Evolutionary conservation across 92 coral and sea anemone genomes (phyloP), one percentile per base, ranked within the genome.

Genomic region (Umimayanthus chanpuru): DNA sequence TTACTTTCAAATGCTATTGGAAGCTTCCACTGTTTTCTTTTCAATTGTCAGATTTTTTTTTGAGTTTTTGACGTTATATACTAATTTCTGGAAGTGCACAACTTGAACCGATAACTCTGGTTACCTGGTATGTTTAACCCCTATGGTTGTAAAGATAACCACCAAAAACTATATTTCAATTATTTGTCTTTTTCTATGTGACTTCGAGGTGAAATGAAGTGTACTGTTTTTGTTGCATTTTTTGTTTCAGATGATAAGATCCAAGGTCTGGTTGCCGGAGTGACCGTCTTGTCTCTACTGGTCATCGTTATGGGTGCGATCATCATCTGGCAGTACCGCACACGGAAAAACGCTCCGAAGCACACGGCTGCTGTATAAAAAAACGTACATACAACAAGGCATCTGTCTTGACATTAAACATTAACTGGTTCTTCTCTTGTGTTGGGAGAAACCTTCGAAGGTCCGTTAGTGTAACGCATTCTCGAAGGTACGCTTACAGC

Each of bases 291-390:
- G 53, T 76, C 80, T 76, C 29, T 76, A 43, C 16, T 76, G 58
- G 80, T 43, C 15, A 76, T 76, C 2, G 80, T 76, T 7, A 76
- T 76, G 80, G 80, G 80, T 40, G 80, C 80, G 6, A 21, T 43
- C 28, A 76, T 76, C 30, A 76, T 76, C 43, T 41, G 80, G 80
- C 80, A 76, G 26, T 76, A 58, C 14, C 58, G 80, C 26, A 76
- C 43, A 23, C 25, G 18, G 58, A 76, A 39, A n/a, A 25, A 41
- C 12, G 25, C 53, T 16, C 44, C 55, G 2, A 76, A 41, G 80
- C 11, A 23, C 28, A 18, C 80, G 12, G 28, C 10, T 76, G 56
- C 20, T 4, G 58, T 21, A 39, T 76, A 76, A 10, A 6, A 18
- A 40, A 25, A 76, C 15, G 10, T 7, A 74, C 36, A 11, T 0